A percentile compares a stretch with the other conserved stretches of the same genome.
Conservation (phyloP, 2,888 invertebrate genomes). For the Anthophora plumipes region DNA sequence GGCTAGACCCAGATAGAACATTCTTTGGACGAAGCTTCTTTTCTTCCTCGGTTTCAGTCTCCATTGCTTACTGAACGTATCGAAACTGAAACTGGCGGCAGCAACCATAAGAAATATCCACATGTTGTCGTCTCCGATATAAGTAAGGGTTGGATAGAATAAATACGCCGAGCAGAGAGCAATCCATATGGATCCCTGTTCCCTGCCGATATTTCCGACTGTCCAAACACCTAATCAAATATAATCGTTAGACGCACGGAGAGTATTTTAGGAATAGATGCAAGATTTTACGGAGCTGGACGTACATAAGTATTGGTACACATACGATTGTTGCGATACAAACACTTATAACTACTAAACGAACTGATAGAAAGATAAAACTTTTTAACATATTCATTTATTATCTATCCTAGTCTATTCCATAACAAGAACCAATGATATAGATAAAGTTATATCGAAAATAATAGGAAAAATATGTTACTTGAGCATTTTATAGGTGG, state of each 20-base stretch:
- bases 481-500: no score
- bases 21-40: slow-evolving; percentile 84
- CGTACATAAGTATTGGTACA: no score
- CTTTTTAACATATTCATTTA: no score
- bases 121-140: slow-evolving; percentile 90
- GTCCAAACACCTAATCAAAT: slow-evolving; percentile 91
- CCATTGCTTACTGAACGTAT: slow-evolving; percentile 92
- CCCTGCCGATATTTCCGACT: slow-evolving; percentile 95
- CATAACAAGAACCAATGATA: no score
- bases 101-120: slow-evolving; percentile 90
- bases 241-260: neutral
- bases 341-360: no score
- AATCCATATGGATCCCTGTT: slow-evolving; percentile 90
- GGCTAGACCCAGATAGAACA: slow-evolving; percentile 87
- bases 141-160: slow-evolving; percentile 89
- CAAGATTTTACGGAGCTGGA: no score
- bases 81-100: slow-evolving; percentile 89
- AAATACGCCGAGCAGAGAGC: slow-evolving; percentile 89
- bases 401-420: no score
- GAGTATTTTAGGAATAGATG: no score
- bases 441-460: no score
- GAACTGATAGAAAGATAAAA: no score
- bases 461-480: no score
- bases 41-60: slow-evolving; percentile 87
- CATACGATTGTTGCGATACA: no score